Conservation (phyloP, 2,888 invertebrate species). For the Acrobasis suavella region DNA sequence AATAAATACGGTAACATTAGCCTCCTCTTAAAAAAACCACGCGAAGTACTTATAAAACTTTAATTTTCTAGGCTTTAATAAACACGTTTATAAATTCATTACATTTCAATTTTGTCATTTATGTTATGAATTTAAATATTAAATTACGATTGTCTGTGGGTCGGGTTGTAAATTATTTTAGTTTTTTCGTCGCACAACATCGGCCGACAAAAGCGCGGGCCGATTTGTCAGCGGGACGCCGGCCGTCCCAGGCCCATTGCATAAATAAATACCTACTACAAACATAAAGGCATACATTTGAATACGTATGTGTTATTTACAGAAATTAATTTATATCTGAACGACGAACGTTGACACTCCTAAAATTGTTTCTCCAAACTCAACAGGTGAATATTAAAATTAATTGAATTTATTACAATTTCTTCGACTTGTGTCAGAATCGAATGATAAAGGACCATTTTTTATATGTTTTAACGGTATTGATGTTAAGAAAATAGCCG, state of each 20-base stretch:
- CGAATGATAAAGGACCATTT: constrained; percentile 2
- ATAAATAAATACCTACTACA: constrained; percentile 56
- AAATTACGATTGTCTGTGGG: constrained; percentile 54
- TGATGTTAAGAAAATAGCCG: too few species aligned
- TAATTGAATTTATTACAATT: constrained; percentile 24
- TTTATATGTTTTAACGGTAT: neutral
- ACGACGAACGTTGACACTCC: constrained; percentile 24
- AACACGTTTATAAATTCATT: constrained; percentile 14
- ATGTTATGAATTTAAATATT: constrained; percentile 47
- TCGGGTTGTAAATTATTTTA: constrained; percentile 64
- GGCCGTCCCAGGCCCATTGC: constrained; percentile 54
- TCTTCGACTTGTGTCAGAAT: neutral
- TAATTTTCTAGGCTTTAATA: constrained; percentile 10
- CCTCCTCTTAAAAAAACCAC: neutral
- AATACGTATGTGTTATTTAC: constrained; percentile 50
- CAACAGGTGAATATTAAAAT: constrained; percentile 8
- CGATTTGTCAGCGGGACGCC: constrained; percentile 60
- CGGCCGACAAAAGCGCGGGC: constrained; percentile 57
- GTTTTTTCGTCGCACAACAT: constrained; percentile 67
- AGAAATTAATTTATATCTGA: constrained; percentile 41
- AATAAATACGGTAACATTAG: neutral
- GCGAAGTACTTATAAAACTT: neutral
- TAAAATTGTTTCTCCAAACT: constrained; percentile 24
- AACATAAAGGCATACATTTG: constrained; percentile 53
- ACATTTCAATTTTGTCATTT: constrained; percentile 34